These are phyloP conservation scores for Coelogynopora nodosa DNA, from an alignment of 2,888 invertebrate species.

Conservation along the genomic window DNA sequence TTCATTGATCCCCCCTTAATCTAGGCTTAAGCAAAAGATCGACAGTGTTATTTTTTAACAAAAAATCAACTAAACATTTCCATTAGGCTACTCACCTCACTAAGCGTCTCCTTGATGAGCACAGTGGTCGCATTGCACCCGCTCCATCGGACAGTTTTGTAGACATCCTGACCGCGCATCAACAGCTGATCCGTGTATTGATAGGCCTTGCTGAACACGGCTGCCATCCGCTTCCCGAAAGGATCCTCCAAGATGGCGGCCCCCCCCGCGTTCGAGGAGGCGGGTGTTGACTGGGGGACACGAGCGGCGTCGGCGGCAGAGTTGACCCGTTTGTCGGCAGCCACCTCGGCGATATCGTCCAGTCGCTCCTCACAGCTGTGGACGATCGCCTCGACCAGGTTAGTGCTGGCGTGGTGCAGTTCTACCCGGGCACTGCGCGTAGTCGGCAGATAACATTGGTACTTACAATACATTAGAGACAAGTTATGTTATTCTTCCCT, in stretches of 20 bases:
- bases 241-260: conserved; percentile 46
- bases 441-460: conserved; percentile 50
- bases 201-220: conserved; percentile 55
- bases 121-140: conserved; percentile 56
- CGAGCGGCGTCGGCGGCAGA: not conserved
- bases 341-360: conserved; percentile 35
- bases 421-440: conserved; percentile 50
- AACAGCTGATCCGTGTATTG: conserved; percentile 55
- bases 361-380: conserved; percentile 52
- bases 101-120: conserved; percentile 51
- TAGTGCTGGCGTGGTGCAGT: conserved; percentile 52
- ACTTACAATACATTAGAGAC: conserved; percentile 48
- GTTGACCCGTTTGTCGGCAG: conserved; percentile 20
- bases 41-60: too few species aligned
- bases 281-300: too few species aligned
- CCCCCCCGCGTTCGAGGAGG: conserved; percentile 42
- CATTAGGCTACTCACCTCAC: too few species aligned
- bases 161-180: conserved; percentile 58
- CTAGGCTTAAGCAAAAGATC: too few species aligned
- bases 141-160: conserved; percentile 59
- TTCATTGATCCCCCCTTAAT: too few species aligned
- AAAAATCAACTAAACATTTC: too few species aligned
- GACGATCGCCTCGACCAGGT: conserved; percentile 55
- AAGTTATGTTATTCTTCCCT: too few species aligned
- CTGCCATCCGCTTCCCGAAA: conserved; percentile 51